phyloP scores from a whole-genome alignment of 2,113 vertebrate genomes.

The Oophaga pumilio region DNA sequence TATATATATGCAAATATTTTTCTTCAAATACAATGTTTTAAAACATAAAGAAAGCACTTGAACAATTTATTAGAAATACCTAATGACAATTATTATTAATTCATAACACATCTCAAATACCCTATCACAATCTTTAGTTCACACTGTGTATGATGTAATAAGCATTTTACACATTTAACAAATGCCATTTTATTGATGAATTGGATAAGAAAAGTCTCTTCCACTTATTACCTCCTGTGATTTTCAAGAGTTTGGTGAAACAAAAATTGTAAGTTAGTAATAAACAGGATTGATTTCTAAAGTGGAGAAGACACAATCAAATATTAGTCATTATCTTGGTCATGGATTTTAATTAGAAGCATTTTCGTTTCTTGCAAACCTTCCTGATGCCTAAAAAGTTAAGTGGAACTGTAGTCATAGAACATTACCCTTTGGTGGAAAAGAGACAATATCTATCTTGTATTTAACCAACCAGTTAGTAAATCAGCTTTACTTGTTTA shows the following conservation, averaged over 20 bases:
- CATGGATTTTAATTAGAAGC: constrained; percentile 7
- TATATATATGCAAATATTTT: too few species aligned
- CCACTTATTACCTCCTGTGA: not conserved
- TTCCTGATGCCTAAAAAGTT: not conserved
- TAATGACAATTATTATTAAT: not conserved
- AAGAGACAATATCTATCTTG: constrained; percentile 1
- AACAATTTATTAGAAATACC: not conserved
- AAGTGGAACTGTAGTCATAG: not conserved
- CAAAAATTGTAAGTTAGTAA: not conserved
- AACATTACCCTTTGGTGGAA: not conserved
- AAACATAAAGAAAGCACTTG: too few species aligned
- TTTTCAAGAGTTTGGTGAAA: not conserved
- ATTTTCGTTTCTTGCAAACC: not conserved
- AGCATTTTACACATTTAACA: not conserved
- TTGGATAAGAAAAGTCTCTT: not conserved
- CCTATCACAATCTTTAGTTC: not conserved
- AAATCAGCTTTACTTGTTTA: not conserved
- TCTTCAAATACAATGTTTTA: too few species aligned
- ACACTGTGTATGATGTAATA: not conserved
- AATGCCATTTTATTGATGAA: not conserved
- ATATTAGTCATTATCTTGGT: not conserved
- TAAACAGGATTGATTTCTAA: not conserved
- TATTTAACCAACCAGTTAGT: not conserved
- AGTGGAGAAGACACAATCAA: not conserved
- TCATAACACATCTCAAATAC: not conserved